Evolutionary conservation across 2,888 invertebrate genomes (phyloP).

Genomic region (Cephus rjabovi): DNA sequence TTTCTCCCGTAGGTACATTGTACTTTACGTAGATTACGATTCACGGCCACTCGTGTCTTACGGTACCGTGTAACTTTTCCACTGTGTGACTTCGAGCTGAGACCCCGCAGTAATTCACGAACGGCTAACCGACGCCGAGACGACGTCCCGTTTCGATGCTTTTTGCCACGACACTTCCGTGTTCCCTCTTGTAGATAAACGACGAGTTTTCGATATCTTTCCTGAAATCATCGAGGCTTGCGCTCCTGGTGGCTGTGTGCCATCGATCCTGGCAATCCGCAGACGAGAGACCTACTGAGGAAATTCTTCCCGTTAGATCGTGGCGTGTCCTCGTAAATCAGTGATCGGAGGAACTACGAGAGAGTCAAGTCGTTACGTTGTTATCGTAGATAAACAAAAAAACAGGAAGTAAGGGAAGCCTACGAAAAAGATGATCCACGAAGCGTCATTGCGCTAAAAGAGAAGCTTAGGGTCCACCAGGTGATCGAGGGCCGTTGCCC

Average conservation of each 20-base stretch:
- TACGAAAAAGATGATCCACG: neutral
- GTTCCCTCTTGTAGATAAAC: neutral
- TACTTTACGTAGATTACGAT: neutral
- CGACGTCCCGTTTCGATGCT: neutral
- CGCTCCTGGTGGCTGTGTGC: neutral
- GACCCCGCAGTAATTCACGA: neutral
- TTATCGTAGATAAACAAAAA: neutral
- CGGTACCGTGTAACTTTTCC: neutral
- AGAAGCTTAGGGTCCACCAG: constrained; percentile 4
- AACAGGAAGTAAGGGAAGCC: neutral
- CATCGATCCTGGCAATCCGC: neutral
- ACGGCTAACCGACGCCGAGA: neutral
- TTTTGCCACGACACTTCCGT: neutral
- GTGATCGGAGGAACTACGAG: neutral
- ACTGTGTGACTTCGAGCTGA: neutral
- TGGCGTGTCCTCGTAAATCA: constrained; percentile 2
- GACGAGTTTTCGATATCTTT: neutral
- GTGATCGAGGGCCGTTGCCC: constrained; percentile 40
- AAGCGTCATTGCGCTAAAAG: neutral
- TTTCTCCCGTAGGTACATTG: neutral
- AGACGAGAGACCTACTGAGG: neutral
- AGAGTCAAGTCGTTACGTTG: neutral
- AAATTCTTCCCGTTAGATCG: constrained; percentile 14
- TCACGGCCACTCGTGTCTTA: neutral
- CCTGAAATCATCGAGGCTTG: neutral